Percentiles rank a stretch among this genome's conserved stretches.
These are phyloP conservation scores for Aspiorhynchus laticeps DNA, from an alignment of 2,113 vertebrate genomes.

Conservation along the genomic window DNA sequence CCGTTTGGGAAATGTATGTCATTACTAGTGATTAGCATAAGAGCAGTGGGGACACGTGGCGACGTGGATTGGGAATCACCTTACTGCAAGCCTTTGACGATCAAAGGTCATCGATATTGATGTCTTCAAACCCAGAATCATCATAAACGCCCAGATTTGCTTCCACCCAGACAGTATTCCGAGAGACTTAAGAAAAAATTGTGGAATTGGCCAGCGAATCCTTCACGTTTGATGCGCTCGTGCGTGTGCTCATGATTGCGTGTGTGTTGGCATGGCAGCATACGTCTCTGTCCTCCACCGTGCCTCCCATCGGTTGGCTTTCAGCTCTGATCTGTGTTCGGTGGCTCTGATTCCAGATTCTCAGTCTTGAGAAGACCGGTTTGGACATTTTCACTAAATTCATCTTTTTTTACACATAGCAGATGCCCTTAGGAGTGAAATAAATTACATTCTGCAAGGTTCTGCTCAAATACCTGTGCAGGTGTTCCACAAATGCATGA, in stretches of 20 bases:
- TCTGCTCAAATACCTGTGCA: neutral
- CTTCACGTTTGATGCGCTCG: neutral
- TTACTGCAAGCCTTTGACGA: neutral
- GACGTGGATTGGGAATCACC: neutral
- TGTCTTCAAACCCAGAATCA: neutral
- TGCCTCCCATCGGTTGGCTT: neutral
- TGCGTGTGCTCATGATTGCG: slow-evolving; percentile 30
- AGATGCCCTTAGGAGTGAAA: neutral
- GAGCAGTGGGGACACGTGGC: neutral
- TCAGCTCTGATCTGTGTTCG: slow-evolving; percentile 1
- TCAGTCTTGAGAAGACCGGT: neutral
- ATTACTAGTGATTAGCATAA: slow-evolving; percentile 1
- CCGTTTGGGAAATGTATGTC: neutral
- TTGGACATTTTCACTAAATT: neutral
- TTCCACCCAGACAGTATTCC: slow-evolving; percentile 10
- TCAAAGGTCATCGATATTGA: neutral
- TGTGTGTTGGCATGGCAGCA: slow-evolving; percentile 52
- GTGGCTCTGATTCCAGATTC: neutral
- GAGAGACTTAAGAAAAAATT: slow-evolving; percentile 32
- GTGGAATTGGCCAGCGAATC: slow-evolving; percentile 3
- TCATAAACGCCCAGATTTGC: neutral
- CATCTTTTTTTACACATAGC: neutral
- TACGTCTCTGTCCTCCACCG: slow-evolving; percentile 56
- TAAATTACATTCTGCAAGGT: neutral
- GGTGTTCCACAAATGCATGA: slow-evolving; percentile 3